Conservation (phyloP, 2,888 invertebrate genomes). For the Drosophila neutralis region DNA sequence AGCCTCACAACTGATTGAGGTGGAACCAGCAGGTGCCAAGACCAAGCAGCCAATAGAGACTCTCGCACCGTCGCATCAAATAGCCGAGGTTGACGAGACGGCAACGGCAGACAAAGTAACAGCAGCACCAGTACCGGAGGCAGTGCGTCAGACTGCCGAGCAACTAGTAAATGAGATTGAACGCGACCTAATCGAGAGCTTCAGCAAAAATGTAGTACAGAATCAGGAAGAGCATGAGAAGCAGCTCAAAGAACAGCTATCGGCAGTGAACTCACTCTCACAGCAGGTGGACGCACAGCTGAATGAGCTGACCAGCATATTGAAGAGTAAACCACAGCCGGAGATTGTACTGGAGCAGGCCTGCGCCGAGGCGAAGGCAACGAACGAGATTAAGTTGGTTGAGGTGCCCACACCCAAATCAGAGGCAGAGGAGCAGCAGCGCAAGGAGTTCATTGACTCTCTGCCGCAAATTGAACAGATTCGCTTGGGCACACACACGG, state of each 20-base stretch:
- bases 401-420: conserved; percentile 81
- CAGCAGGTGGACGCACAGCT: conserved; percentile 79
- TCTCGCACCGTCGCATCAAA: conserved; percentile 64
- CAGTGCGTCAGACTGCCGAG: conserved; percentile 68
- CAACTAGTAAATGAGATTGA: conserved; percentile 75
- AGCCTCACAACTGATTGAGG: conserved; percentile 80
- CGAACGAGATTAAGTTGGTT: conserved; percentile 63
- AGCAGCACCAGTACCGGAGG: conserved; percentile 28
- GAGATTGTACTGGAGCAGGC: conserved; percentile 56
- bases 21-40: conserved; percentile 81
- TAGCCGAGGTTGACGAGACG: conserved; percentile 71
- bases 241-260: conserved; percentile 54
- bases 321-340: conserved; percentile 72
- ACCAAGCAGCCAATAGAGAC: conserved; percentile 75
- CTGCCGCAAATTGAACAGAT: conserved; percentile 78
- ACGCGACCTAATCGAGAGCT: conserved; percentile 62
- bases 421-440: conserved; percentile 81
- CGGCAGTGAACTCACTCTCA: conserved; percentile 61
- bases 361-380: conserved; percentile 18
- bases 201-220: conserved; percentile 68
- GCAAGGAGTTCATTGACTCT: conserved; percentile 82
- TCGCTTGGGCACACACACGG: conserved; percentile 48
- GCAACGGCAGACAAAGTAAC: conserved; percentile 35
- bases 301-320: conserved; percentile 80
- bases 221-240: conserved; percentile 52